Evolutionary conservation across 2,888 invertebrate species (phyloP).

Genomic region (Rhaphigaster nebulosa): DNA sequence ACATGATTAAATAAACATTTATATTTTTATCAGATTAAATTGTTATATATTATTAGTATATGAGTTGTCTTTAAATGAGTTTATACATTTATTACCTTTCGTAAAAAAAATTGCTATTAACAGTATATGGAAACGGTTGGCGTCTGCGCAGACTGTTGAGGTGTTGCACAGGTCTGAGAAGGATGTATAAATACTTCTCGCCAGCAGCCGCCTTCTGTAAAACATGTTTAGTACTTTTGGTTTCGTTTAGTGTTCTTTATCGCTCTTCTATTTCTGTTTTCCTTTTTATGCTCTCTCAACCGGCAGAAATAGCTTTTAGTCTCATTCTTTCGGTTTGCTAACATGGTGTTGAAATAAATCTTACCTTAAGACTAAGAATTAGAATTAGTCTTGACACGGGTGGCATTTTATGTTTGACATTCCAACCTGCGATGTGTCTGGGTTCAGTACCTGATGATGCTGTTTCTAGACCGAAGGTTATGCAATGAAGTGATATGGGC

Average conservation of each 20-base stretch:
- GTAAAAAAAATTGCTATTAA: too few species aligned
- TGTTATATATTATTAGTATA: too few species aligned
- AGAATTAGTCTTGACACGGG: too few species aligned
- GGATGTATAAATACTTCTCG: neutral
- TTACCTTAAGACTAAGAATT: neutral
- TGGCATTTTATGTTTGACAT: neutral
- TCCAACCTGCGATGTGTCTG: neutral
- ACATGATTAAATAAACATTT: too few species aligned
- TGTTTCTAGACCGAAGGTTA: too few species aligned
- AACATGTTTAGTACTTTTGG: slow-evolving; percentile 47
- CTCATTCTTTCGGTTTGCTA: neutral
- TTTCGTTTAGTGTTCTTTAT: slow-evolving; percentile 40
- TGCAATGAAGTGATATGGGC: too few species aligned
- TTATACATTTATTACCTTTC: too few species aligned
- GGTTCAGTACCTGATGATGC: neutral
- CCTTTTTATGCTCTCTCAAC: neutral
- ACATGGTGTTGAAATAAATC: neutral
- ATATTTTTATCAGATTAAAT: too few species aligned
- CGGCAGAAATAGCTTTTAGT: neutral
- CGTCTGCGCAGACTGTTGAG: neutral
- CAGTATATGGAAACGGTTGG: neutral
- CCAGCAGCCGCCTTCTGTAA: slow-evolving; percentile 12
- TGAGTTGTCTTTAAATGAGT: too few species aligned
- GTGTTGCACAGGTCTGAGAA: neutral
- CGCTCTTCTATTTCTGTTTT: slow-evolving; percentile 1